phyloP scores from a whole-genome alignment of 2,888 invertebrate genomes.

The Tromatobia lineatoria region DNA sequence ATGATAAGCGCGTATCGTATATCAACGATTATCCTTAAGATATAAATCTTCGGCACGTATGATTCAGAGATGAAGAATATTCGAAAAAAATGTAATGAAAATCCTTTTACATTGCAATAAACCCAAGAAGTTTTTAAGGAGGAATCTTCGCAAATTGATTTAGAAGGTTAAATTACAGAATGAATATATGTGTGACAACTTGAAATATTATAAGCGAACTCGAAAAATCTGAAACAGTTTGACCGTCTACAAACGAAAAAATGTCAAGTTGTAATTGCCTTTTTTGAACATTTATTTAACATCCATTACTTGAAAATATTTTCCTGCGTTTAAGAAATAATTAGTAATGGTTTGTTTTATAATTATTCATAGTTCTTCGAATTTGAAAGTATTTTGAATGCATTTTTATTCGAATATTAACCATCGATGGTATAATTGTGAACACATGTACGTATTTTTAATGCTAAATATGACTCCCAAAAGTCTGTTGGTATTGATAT shows the following conservation, averaged over 20 bases:
- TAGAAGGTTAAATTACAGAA: too few relatives aligned
- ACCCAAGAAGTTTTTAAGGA: neutral
- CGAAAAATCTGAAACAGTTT: too few relatives aligned
- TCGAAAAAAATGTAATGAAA: neutral
- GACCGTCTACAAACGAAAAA: too few relatives aligned
- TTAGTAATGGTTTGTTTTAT: too few relatives aligned
- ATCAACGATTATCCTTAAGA: constrained; percentile 16
- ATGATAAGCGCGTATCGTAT: constrained; percentile 5
- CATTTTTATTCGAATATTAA: neutral
- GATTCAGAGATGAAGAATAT: neutral
- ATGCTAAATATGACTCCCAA: neutral
- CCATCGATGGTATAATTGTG: neutral
- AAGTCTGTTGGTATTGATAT: neutral
- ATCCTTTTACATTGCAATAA: neutral
- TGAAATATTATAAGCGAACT: too few relatives aligned
- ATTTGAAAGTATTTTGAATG: neutral
- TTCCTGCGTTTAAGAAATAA: too few relatives aligned
- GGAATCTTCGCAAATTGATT: too few relatives aligned
- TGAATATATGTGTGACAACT: too few relatives aligned
- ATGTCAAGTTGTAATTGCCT: too few relatives aligned
- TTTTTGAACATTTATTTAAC: too few relatives aligned
- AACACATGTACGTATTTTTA: constrained; percentile 5
- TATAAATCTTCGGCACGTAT: neutral
- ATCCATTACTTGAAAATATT: too few relatives aligned
- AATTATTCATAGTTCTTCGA: neutral